These are phyloP conservation scores for Desmodus rotundus DNA, from an alignment of 2,113 vertebrate species.

Conservation along the genomic window DNA sequence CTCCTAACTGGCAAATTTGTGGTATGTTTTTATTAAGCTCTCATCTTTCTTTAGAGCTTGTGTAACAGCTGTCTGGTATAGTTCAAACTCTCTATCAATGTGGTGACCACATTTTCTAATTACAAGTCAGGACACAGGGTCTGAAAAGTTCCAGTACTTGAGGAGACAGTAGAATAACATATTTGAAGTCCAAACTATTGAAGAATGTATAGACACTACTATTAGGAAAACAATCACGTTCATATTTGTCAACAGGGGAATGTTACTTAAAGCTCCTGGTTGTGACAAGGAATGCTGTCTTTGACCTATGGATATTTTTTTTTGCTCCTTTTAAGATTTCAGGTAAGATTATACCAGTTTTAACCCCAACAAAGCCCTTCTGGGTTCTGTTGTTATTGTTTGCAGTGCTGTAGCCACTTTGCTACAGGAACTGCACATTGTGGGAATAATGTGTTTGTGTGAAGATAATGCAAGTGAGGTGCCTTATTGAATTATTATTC, in stretches of 20 bases:
- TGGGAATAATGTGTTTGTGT: not conserved
- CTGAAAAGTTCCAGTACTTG: conserved; percentile 26
- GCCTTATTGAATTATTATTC: not conserved
- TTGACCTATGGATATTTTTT: not conserved
- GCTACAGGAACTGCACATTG: not conserved
- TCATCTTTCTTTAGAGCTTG: conserved; percentile 34
- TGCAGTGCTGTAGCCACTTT: not conserved
- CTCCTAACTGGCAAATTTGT: not conserved
- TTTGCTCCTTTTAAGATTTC: not conserved
- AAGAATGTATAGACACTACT: not conserved
- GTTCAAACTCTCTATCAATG: conserved; percentile 28
- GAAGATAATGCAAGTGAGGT: not conserved
- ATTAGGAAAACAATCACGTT: not conserved
- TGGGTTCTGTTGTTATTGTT: not conserved
- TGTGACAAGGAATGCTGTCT: not conserved
- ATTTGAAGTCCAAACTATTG: not conserved
- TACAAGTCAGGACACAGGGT: conserved; percentile 18
- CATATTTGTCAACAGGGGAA: not conserved
- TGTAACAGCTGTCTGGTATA: not conserved
- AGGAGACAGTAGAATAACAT: not conserved
- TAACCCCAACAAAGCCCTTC: not conserved
- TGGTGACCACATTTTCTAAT: conserved; percentile 44
- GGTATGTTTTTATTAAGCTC: conserved; percentile 18
- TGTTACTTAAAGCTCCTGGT: not conserved
- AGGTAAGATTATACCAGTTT: not conserved